Conservation (phyloP, 2,888 invertebrate species). For the Epirrhoe tristata region DNA sequence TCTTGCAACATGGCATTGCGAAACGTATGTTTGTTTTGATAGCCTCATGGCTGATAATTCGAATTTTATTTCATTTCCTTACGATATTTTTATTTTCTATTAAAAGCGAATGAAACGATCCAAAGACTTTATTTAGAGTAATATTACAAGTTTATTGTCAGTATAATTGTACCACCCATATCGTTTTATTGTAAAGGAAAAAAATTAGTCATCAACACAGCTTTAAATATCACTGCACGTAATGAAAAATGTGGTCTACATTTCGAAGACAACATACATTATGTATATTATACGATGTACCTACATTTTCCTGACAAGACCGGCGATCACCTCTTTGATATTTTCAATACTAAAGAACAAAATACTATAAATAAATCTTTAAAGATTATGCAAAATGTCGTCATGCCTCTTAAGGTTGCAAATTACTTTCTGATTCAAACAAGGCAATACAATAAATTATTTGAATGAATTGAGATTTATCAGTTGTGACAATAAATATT, state of each 20-base stretch:
- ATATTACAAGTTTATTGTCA: neutral
- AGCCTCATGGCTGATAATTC: too few species aligned
- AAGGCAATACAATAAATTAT: neutral
- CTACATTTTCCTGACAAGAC: neutral
- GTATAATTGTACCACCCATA: neutral
- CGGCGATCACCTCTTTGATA: neutral
- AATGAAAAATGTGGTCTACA: neutral
- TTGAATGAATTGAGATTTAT: neutral
- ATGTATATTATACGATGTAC: neutral
- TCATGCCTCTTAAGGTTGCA: slow-evolving; percentile 15
- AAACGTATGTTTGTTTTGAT: too few species aligned
- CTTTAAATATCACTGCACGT: neutral
- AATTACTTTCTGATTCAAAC: slow-evolving; percentile 20
- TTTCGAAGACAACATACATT: neutral
- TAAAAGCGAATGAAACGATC: too few species aligned
- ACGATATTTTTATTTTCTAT: too few species aligned
- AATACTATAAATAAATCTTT: neutral
- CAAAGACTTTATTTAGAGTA: neutral
- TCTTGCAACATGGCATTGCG: too few species aligned
- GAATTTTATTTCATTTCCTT: too few species aligned
- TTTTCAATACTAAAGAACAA: neutral
- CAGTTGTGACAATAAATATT: too few species aligned
- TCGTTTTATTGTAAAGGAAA: neutral
- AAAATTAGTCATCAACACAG: neutral
- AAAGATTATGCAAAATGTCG: slow-evolving; percentile 12